Base-by-base conservation (phyloP, 2,113 vertebrate genomes). In the Eclectus roratus region DNA sequence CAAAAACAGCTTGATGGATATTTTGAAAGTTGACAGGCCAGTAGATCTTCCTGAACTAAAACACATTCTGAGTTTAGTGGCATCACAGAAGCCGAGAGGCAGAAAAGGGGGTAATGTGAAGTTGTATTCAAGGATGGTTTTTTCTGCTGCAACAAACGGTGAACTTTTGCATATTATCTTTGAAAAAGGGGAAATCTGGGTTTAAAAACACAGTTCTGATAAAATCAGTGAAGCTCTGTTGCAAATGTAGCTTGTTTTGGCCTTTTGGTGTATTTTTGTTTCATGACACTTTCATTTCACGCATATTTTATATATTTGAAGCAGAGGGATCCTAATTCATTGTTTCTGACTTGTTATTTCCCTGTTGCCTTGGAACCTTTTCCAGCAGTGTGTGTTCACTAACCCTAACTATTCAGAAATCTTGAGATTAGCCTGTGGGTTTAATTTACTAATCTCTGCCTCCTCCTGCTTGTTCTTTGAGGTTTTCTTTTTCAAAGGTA, bases 1-100 rank as follows among this genome's bases (percentile, higher is more conserved):
- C 88, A 91, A 64, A 94, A 97, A 84, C 50, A 65, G 33, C 65
- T 93, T 96, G 85, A 92, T 81, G 94, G 72, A 72, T 96, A 90
- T 71, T 96, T 88, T 56, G 82, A 12, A 91, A 81, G 43, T 39
- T 95, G 87, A 88, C 96, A 93, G 84, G 76, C 65, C 72, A 88
- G 72, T 94, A 89, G 76, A 88, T 96, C 92, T 88, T 81, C 88
- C 72, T 84, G 72, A 88, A 71, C 89, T 90, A 56, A 90, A 90
- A 68, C 63, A 11, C 21, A 39, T 83, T 47, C 52, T 80, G 37
- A 19, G 14, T 74, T 94, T 60, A 72, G 73, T 20, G 17, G 65
- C 69, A 72, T 90, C 90, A 65, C 68, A 86, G 39, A 68, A 86
- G 31, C 28, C 55, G 74, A 85, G 31, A 66, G 37, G 35, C 35